phyloP scores from a whole-genome alignment of 2,888 invertebrate species.

The Automeris io region DNA sequence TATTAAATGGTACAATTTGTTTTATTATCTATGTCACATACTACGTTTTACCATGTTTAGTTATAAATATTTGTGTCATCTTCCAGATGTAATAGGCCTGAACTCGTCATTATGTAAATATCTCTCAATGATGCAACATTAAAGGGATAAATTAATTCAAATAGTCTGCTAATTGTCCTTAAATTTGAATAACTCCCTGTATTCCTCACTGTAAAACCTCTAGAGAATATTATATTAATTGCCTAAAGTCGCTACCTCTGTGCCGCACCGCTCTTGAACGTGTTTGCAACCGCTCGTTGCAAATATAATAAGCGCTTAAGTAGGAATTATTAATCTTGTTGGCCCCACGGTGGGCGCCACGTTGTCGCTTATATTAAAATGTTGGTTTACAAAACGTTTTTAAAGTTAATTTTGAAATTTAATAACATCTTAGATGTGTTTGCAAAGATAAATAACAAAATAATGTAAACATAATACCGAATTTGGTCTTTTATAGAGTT shows the following conservation, averaged over 20 bases:
- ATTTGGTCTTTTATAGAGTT: too few relatives aligned
- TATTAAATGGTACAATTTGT: too few relatives aligned
- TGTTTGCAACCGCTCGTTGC: conserved; percentile 19
- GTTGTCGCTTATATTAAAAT: conserved; percentile 25
- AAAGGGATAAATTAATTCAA: conserved; percentile 4
- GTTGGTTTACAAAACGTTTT: conserved; percentile 18
- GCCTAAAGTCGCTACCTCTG: conserved; percentile 12
- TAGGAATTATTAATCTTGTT: conserved; percentile 37
- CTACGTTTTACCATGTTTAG: too few relatives aligned
- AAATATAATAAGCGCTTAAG: conserved; percentile 33
- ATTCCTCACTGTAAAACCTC: conserved; percentile 1
- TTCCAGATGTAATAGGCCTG: background rate
- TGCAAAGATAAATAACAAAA: conserved; percentile 13
- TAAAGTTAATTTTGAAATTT: conserved; percentile 10
- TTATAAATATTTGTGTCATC: too few relatives aligned
- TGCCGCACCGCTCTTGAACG: conserved; percentile 16
- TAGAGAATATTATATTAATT: conserved; percentile 9
- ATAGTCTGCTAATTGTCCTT: background rate
- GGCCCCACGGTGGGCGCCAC: conserved; percentile 52
- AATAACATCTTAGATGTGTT: conserved; percentile 3
- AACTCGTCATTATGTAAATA: background rate
- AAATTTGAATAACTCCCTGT: conserved; percentile 1
- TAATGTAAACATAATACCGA: too few relatives aligned
- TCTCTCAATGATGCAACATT: background rate
- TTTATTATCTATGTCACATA: too few relatives aligned